phyloP scores from a whole-genome alignment of 2,113 vertebrate species.

The Macrotis lagotis region DNA sequence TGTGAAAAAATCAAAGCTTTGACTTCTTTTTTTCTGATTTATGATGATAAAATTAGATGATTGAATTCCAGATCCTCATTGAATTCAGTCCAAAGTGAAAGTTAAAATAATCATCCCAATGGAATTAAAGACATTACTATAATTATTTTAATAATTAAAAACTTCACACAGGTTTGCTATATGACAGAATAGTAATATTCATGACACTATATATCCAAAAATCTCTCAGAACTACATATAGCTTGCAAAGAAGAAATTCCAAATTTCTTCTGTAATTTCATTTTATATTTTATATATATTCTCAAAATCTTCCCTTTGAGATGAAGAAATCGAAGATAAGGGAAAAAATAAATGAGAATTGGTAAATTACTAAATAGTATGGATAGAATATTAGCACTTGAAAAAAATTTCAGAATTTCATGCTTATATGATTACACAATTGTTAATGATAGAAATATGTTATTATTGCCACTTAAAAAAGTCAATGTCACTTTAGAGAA shows the following conservation, averaged over 20 bases:
- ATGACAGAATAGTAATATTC: neutral
- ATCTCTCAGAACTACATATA: neutral
- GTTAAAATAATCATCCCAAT: neutral
- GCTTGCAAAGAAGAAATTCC: neutral
- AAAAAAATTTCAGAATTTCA: neutral
- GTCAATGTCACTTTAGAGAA: neutral
- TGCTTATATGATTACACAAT: neutral
- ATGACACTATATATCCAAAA: neutral
- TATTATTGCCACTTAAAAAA: neutral
- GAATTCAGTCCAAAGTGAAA: conserved; percentile 26
- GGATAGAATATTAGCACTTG: neutral
- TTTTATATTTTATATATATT: neutral
- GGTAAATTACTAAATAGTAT: neutral
- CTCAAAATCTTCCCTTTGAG: neutral
- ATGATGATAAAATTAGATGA: neutral
- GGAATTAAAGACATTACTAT: neutral
- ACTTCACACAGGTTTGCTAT: neutral
- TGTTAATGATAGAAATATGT: neutral
- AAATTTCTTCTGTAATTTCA: neutral
- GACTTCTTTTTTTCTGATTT: conserved; percentile 37
- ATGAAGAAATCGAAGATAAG: neutral
- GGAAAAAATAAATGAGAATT: neutral
- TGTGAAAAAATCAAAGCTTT: neutral
- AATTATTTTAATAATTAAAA: conserved; percentile 12
- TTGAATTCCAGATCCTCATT: conserved; percentile 17